Conservation (phyloP, 1,140 invertebrate species). For the Nixonia krombeini region DNA sequence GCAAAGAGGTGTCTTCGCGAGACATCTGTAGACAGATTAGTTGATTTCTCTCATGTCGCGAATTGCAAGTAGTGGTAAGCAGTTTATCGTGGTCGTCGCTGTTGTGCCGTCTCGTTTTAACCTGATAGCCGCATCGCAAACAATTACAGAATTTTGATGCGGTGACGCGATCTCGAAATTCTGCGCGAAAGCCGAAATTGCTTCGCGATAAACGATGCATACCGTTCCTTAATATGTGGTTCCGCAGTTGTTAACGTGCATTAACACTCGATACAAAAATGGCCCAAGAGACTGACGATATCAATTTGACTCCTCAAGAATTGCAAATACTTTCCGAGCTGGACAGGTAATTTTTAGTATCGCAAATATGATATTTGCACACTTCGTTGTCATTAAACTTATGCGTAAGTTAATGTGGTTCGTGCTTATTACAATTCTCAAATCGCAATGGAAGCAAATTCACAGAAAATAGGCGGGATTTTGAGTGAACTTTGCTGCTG, state of each 20-base stretch:
- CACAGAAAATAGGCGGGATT: slow-evolving; percentile 54
- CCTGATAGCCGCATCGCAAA: slow-evolving; percentile 49
- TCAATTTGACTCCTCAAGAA: slow-evolving; percentile 80
- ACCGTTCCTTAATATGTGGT: slow-evolving; percentile 27
- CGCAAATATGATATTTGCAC: too few species aligned
- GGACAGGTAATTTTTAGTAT: slow-evolving; percentile 81
- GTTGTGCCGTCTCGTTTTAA: slow-evolving; percentile 50
- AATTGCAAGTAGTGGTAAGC: background rate
- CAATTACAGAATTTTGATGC: slow-evolving; percentile 36
- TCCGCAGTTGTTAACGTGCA: slow-evolving; percentile 16
- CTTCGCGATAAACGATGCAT: slow-evolving; percentile 1
- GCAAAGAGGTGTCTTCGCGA: too few species aligned
- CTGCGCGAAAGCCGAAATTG: slow-evolving; percentile 6
- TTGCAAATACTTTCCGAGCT: slow-evolving; percentile 86
- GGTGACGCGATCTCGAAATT: slow-evolving; percentile 47
- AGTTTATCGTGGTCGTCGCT: slow-evolving; percentile 38
- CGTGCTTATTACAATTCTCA: too few species aligned
- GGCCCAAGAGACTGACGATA: slow-evolving; percentile 73
- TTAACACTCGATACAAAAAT: slow-evolving; percentile 51
- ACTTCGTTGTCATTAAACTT: too few species aligned
- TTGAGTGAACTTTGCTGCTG: slow-evolving; percentile 23
- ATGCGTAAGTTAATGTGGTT: background rate
- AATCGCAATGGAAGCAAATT: too few species aligned
- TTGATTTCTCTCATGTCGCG: too few species aligned
- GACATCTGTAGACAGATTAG: too few species aligned